Base-by-base conservation (phyloP, 2,888 invertebrate genomes). In the Agrotis segetum region DNA sequence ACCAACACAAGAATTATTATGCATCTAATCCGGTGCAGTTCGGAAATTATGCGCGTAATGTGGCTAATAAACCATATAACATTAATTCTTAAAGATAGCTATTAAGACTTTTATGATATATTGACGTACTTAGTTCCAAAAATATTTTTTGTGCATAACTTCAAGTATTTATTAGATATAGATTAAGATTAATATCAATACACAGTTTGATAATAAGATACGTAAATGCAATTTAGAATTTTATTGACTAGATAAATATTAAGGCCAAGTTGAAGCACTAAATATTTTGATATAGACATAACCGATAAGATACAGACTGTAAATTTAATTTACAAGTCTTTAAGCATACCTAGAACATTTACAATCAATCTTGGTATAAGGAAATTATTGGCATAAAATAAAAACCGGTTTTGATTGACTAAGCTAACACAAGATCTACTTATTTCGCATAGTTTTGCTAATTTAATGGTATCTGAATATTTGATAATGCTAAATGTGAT, bases 391-490 rank as follows among this genome's bases (percentile, higher is more conserved):
- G 58, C 46, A 52, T 47, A 52, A n/a, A 65, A 24, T 53, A 16
- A 71, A 40, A 69, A 80, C 77, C n/a, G 65, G 80, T 71, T 79
- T 63, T 65, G 24, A 66, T 61, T 66, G 52, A 34, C 29, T 56
- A 52, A 55, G 62, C 64, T 68, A 67, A 34, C 55, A 56, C 17
- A 44, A 49, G 46, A 55, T 29, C 34, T 68, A 47, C 21, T 67
- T 77, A 47, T 24, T 67, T 77, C 65, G 40, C 77, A 75, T 29
- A 55, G 60, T 65, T 75, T 79, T 71, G 75, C 62, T 74, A 81
- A 76, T 71, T 52, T 47, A 44, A 67, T 60, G 67, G 49, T 58
- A 58, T n/a, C n/a, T 59, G 46, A 47, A 44, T 34, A 21, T 61
- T 68, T 64, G 49, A 63, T 44, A 24, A 59, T 34, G 29, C 29